Evolutionary conservation across 2,888 invertebrate genomes (phyloP), one percentile per base, ranked within the genome.

Genomic region (Acanthosepion esculentum): DNA sequence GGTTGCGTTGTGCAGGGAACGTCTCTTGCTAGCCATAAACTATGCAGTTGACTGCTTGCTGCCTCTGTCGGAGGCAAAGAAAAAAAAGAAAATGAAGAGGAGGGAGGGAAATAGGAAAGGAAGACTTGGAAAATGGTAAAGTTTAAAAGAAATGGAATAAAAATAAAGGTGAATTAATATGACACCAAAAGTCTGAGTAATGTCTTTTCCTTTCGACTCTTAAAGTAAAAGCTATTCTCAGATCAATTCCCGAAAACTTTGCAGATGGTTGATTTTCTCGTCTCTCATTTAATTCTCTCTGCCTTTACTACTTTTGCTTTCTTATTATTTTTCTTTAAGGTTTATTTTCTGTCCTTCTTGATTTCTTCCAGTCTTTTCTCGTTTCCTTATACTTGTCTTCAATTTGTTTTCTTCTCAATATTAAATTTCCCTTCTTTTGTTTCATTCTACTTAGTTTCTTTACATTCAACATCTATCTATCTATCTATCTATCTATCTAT

Each of bases 31-130:
- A n/a, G 33, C 33, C n/a, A 78, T 78, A 78, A 78, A 78, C 78
- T 78, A 78, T 78, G 78, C 78, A 78, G 78, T 78, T 78, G 78
- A 78, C 78, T 78, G 78, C 78, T 78, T 12, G 78, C 78, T 78
- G 78, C 78, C 78, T 10, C 78, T n/a, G 78, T 78, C 10, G 78
- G n/a, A 33, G 78, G n/a, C 18, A 18, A 78, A n/a, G n/a, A 15
- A 33, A n/a, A n/a, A 78, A 33, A 33, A 33, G 78, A 78, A 78
- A 33, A 78, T 12, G n/a, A 12, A 33, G n/a, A 78, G 33, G 78
- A 15, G 5, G n/a, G 23, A 7, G 23, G 23, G 23, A 15, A 33
- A 33, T 12, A 33, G 78, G n/a, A 33, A 78, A n/a, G n/a, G 78
- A 78, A n/a, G 33, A n/a, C 78, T 15, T 78, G 78, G 18, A 78